Base-by-base conservation (phyloP, 2,888 invertebrate species). In the Cheilosia impressa region DNA sequence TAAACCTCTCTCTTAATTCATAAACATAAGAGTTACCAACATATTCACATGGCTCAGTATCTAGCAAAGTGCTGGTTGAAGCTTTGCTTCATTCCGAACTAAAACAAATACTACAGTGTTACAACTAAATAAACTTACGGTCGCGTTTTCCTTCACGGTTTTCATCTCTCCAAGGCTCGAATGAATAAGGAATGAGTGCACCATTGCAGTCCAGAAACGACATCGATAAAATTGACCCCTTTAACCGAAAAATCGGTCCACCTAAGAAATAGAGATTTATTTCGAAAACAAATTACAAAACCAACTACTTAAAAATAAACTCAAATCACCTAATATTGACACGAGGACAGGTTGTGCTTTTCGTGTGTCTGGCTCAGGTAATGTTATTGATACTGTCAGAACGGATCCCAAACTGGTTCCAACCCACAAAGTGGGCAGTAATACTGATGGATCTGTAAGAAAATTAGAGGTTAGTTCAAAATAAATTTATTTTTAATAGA, bases 351-450 rank as follows among this genome's bases (percentile, higher is more conserved):
- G 97, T 91, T 97, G 97, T 88, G 96, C 95, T 91, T 96, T 95
- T 90, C 98, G 93, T 88, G 94, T 94, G 92, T 98, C 98, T 69
- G 95, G 94, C 90, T 96, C 95, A 82, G 96, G 95, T 88, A 96
- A 95, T 91, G 95, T 96, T 91, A 99, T 95, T 92, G 96, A 95
- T 93, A 99, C 95, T 87, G 98, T 98, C 90, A 99, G 94, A 91
- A 98, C 97, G 80, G 99, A 98, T 89, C 99, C 99, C 90, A 97
- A 94, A 92, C 98, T 98, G 89, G 99, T 99, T 90, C 99, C 99
- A 90, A 99, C 96, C 99, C 99, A 99, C 88, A 99, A 93, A 89
- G 98, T 98, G 88, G 99, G 98, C 90, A 94, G 93, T 91, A 96
- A 94, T 89, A 95, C 94, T 92, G 95, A 95, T 89, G 96, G 95